Base-by-base conservation (phyloP, 2,888 invertebrate genomes). In the Dolomedes plantarius region DNA sequence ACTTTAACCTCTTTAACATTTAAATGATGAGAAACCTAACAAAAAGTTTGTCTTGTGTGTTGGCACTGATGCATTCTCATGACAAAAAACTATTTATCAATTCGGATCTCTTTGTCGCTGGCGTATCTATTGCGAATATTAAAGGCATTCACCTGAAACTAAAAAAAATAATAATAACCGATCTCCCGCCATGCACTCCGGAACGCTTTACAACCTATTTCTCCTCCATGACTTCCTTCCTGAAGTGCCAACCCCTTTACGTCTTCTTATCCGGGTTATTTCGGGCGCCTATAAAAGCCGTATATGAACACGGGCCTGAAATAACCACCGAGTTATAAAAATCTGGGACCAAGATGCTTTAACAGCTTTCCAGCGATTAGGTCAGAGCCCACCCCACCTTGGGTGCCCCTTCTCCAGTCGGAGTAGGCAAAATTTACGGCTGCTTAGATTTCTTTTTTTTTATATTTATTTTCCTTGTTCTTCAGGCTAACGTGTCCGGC, bases 281-380 rank as follows among this genome's bases (percentile, higher is more conserved):
- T 11, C 56, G 19, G 56, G 23, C 19, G 16, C 23, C 56, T 23
- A 56, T 56, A 56, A 56, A 56, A 56, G 6, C 56, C 56, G 56
- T 23, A n/a, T 19, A 56, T 19, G 5, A 56, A 56, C 56, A 56
- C 19, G 56, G 16, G 23, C 13, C 46, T 5, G 23, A 3, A 56
- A 32, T 31, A 67, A 32, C 67, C 67, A 36, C 69, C n/a, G 46
- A 71, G 69, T 41, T 71, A 71, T 71, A 71, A 71, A 71, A 71
- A 71, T 71, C 69, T 67, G 9, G 69, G 28, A 23, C 23, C 28
- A 71, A 71, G 69, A 41, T 71, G 69, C 23, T 71, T 41, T 71
- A 71, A 71, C 36, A 28, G 69, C 69, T 71, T 71, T 27, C 69
- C 36, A 23, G 69, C 46, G 69, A 71, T 71, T 71, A 71, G 69